Evolutionary conservation across 2,113 vertebrate species (phyloP).

Genomic region (Abramis brama): DNA sequence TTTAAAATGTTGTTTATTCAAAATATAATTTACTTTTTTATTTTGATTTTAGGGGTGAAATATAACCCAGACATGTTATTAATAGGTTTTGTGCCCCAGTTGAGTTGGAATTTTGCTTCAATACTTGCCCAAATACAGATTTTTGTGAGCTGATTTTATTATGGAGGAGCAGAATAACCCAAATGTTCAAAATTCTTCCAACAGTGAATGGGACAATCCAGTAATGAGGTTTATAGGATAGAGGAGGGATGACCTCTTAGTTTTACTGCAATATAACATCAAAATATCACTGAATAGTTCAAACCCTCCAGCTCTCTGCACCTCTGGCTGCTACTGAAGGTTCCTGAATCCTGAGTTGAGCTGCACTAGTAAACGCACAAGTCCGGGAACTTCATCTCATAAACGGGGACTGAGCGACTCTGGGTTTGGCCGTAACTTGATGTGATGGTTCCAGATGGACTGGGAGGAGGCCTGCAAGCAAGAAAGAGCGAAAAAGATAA

Average conservation of each 20-base stretch:
- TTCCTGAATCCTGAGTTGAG: conserved; percentile 40
- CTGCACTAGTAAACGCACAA: conserved; percentile 89
- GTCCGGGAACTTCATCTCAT: conserved; percentile 98
- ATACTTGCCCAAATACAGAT: no score
- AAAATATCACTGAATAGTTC: conserved; percentile 13
- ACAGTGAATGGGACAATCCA: background rate
- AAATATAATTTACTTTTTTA: background rate
- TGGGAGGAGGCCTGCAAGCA: conserved; percentile 86
- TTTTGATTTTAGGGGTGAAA: background rate
- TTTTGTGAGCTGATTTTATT: background rate
- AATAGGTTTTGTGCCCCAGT: background rate
- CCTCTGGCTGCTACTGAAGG: background rate
- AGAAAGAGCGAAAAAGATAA: conserved; percentile 34
- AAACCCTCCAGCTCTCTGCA: background rate
- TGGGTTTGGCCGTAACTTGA: conserved; percentile 88
- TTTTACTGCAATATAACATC: background rate
- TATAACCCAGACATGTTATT: background rate
- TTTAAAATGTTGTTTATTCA: background rate
- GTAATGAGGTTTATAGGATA: background rate
- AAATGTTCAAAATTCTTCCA: background rate
- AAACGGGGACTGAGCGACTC: conserved; percentile 91
- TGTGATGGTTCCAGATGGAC: conserved; percentile 91
- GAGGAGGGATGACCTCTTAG: background rate
- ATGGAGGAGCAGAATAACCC: background rate
- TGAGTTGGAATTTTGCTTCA: background rate